phyloP scores from a whole-genome alignment of 2,797 vertebrate species.

The Tenualosa ilisha region DNA sequence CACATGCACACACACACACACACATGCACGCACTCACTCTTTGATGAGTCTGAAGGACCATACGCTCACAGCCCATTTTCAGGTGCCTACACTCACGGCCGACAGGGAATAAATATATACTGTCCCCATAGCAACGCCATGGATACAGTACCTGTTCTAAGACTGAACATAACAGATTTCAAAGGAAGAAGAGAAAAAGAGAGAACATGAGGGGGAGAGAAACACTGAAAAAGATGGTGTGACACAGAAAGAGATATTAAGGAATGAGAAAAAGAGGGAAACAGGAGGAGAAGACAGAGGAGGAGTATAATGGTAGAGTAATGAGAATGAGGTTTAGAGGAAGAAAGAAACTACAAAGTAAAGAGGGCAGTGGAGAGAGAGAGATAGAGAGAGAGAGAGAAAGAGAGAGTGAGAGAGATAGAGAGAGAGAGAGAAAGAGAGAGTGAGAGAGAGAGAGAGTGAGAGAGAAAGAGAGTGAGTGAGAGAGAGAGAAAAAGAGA shows the following conservation, averaged over 20 bases:
- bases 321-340: neutral
- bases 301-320: neutral
- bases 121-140: slow-evolving; percentile 47
- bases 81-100: neutral
- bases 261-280: neutral
- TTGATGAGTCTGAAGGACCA: slow-evolving; percentile 25
- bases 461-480: neutral
- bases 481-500: neutral
- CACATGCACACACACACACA: slow-evolving; percentile 18
- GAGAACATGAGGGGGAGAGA: neutral
- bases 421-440: neutral
- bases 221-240: neutral
- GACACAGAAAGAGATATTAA: neutral
- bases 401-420: neutral
- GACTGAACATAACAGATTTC: neutral
- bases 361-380: neutral
- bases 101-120: slow-evolving; percentile 22
- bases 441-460: neutral
- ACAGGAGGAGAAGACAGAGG: neutral
- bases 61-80: neutral
- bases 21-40: slow-evolving; percentile 21
- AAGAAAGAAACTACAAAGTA: neutral
- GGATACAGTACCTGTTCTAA: slow-evolving; percentile 35
- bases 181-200: neutral
- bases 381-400: slow-evolving; percentile 5